Conservation (phyloP, 2,888 invertebrate species). For the Eupithecia inturbata region DNA sequence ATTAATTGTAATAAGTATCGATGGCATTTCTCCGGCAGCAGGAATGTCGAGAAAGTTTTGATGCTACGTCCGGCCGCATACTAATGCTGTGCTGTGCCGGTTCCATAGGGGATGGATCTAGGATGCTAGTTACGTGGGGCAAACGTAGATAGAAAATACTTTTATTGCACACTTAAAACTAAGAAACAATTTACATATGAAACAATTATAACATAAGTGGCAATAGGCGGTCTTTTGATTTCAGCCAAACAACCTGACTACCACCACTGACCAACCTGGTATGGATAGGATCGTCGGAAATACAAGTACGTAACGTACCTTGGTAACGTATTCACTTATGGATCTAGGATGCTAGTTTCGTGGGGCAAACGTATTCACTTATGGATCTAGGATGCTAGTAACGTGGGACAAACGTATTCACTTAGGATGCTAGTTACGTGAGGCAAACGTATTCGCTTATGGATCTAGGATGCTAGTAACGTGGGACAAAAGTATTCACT, state of each 20-base stretch:
- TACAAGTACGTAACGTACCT: too few species aligned
- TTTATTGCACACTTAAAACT: too few species aligned
- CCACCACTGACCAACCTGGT: too few species aligned
- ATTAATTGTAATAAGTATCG: conserved; percentile 62
- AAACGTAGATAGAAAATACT: too few species aligned
- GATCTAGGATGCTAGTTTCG: conserved; percentile 25
- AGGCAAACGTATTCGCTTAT: background rate
- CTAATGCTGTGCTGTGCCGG: conserved; percentile 64
- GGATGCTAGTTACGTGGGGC: conserved; percentile 24
- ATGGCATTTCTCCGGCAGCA: conserved; percentile 78
- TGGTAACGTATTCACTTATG: too few species aligned
- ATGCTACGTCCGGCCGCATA: conserved; percentile 78
- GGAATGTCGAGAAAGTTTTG: conserved; percentile 84
- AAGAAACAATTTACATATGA: too few species aligned
- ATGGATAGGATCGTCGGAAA: too few species aligned
- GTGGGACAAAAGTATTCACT: conserved; percentile 14
- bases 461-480: conserved; percentile 24
- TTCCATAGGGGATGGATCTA: conserved; percentile 41
- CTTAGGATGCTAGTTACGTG: too few species aligned
- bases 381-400: conserved; percentile 30
- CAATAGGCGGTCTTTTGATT: too few species aligned
- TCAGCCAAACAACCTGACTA: too few species aligned
- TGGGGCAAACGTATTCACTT: too few species aligned
- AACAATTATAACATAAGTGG: too few species aligned
- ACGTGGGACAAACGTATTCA: conserved; percentile 18